Evolutionary conservation across 2,888 invertebrate species (phyloP), one percentile per base, ranked within the genome.

Genomic region (Gari tellinella): DNA sequence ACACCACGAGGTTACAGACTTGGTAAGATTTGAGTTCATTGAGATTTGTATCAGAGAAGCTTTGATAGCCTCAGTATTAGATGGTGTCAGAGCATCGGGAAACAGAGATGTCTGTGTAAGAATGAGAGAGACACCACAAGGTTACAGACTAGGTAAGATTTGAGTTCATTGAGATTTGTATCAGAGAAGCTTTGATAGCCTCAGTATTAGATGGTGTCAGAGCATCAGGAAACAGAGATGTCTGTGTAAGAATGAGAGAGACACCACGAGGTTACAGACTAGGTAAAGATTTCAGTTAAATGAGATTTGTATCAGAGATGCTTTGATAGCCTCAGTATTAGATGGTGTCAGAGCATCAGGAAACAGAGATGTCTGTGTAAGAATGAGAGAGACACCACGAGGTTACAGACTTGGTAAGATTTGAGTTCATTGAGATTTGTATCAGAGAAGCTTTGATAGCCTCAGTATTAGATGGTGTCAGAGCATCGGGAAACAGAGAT

Each of bases 291-390:
- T n/a, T n/a, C n/a, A n/a, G n/a, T n/a, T n/a, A n/a, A n/a, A n/a
- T n/a, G n/a, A n/a, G n/a, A n/a, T n/a, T n/a, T 31, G 10, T 31
- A 31, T 7, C 81, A 96, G 99, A 85, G 99, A 99, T 92, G 96
- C 99, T 0, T 92, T 99, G 69, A 92, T 99, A 73, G 99, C 99
- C 0, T 98, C 99, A 0, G 92, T 99, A 52, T 92, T 99, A 84
- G 99, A 99, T 93, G 98, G 99, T 40, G 98, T 99, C 15, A 94
- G 99, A 73, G 97, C 98, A 0, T 97, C 98, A 43, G 99, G 99
- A 0, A 99, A 99, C 92, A 95, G 97, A 87, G 98, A 99, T 93
- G 97, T 99, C 3, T 98, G 98, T 92, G 97, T 99, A 17, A 95
- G 96, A 68, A 97, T 97, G 93, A 94, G 94, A 69, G 94, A 94